phyloP scores from a whole-genome alignment of 1,140 invertebrate species.

The Cotesia chilonis region DNA sequence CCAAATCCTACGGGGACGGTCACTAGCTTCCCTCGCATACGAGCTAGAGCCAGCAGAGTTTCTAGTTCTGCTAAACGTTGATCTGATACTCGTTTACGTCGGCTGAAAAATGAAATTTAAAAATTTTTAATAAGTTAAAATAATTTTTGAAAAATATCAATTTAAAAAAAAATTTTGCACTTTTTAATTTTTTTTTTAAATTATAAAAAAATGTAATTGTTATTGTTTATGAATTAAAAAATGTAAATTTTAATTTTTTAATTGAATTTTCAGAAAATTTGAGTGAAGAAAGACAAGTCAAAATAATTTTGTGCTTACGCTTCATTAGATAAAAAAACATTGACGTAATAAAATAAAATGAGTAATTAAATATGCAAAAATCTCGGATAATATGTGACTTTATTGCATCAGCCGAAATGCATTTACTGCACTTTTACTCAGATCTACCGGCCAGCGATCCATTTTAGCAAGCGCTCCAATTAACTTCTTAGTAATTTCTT shows the following conservation, averaged over 20 bases:
- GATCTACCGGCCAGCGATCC: background rate
- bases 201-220: too few species aligned
- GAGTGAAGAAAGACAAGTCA: too few species aligned
- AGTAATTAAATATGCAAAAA: background rate
- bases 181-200: too few species aligned
- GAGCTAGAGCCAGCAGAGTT: constrained; percentile 68
- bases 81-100: constrained; percentile 73
- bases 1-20: constrained; percentile 68
- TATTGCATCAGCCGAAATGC: constrained; percentile 11
- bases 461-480: background rate
- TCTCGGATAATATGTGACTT: background rate
- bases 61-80: constrained; percentile 73
- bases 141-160: background rate
- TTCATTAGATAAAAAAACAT: constrained; percentile 26
- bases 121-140: constrained; percentile 40
- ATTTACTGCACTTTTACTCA: background rate
- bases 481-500: background rate
- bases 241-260: too few species aligned
- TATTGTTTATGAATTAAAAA: too few species aligned
- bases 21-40: constrained; percentile 65
- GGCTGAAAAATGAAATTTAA: constrained; percentile 53
- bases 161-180: background rate
- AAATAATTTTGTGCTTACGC: too few species aligned
- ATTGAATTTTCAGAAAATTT: too few species aligned
- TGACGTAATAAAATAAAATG: background rate